Percentiles rank a stretch among this genome's conserved stretches.
These are phyloP conservation scores for Anoplolepis gracilipes DNA, from an alignment of 1,140 invertebrate genomes.

Conservation along the genomic window DNA sequence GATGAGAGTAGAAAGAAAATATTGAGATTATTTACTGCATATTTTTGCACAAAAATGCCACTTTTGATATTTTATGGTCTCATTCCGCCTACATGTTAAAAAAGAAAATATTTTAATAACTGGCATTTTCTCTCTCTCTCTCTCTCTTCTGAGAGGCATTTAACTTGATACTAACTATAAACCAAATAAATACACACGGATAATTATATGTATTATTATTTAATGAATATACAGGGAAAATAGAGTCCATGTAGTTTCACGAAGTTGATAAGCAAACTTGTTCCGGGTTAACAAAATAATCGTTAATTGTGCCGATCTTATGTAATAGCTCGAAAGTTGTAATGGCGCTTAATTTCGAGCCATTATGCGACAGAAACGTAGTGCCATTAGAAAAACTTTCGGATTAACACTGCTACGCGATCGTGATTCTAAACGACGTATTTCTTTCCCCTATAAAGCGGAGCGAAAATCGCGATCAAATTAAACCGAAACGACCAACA, in stretches of 20 bases:
- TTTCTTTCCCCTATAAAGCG: neutral
- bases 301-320: constrained; percentile 47
- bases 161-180: neutral
- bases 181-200: neutral
- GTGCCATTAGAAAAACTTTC: constrained; percentile 52
- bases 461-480: neutral
- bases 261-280: constrained; percentile 49
- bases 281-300: constrained; percentile 53
- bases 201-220: neutral
- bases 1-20: neutral
- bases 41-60: neutral
- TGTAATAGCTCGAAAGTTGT: constrained; percentile 31
- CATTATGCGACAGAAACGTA: constrained; percentile 35
- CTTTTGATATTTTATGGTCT: neutral
- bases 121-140: no score
- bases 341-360: constrained; percentile 31
- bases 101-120: neutral
- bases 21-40: neutral
- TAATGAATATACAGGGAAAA: constrained; percentile 3
- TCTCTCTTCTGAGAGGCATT: neutral
- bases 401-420: constrained; percentile 29
- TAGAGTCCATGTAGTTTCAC: constrained; percentile 6
- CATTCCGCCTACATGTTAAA: no score
- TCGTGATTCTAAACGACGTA: constrained; percentile 28
- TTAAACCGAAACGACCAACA: neutral